Evolutionary conservation across 2,888 invertebrate species (phyloP).

Genomic region (Pocota personata): DNA sequence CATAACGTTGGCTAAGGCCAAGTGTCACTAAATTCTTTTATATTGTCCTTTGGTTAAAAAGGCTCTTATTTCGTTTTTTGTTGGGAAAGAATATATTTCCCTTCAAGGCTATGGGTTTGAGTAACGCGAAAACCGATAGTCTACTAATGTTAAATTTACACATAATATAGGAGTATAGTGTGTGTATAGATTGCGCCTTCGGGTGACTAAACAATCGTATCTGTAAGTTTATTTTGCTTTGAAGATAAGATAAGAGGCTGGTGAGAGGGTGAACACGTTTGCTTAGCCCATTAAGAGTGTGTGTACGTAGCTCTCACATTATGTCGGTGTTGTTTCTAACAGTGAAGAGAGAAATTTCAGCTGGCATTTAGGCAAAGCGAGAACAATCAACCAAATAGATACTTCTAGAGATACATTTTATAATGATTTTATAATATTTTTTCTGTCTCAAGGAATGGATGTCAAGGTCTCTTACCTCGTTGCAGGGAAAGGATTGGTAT

Average conservation of each 20-base stretch:
- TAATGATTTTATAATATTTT: not conserved
- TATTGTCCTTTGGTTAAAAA: not conserved
- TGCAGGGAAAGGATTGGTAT: not conserved
- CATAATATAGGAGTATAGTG: not conserved
- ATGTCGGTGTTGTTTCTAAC: not conserved
- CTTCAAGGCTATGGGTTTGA: not conserved
- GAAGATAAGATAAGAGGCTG: constrained; percentile 28
- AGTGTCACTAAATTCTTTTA: not conserved
- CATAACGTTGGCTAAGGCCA: constrained; percentile 48
- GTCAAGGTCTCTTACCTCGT: not conserved
- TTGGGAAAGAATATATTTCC: not conserved
- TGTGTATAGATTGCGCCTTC: not conserved
- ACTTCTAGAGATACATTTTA: not conserved
- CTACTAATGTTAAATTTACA: constrained; percentile 19
- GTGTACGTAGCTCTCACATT: not conserved
- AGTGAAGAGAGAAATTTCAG: not conserved
- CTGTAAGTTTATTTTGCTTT: not conserved
- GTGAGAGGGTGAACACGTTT: not conserved
- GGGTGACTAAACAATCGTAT: constrained; percentile 36
- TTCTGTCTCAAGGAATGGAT: not conserved
- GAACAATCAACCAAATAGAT: not conserved
- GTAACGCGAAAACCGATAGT: not conserved
- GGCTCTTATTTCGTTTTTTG: not conserved
- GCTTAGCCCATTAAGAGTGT: not conserved
- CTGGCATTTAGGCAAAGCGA: not conserved